Evolutionary conservation across 2,888 invertebrate genomes (phyloP).

Genomic region (Dynastes maya): DNA sequence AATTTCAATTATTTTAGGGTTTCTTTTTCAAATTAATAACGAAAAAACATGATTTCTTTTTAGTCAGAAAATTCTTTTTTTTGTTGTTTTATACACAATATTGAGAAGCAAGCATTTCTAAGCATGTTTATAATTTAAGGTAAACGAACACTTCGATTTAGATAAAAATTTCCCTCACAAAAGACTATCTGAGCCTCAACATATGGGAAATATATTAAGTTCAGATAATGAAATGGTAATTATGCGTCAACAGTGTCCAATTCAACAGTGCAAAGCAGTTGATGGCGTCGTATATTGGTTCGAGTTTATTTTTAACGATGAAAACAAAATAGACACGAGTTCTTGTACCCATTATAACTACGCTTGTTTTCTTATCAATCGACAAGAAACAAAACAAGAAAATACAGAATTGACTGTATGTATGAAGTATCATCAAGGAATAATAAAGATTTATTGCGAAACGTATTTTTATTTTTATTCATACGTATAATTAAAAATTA

Average conservation of each 20-base stretch:
- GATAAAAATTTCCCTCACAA: slow-evolving; percentile 70
- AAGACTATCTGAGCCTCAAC: slow-evolving; percentile 66
- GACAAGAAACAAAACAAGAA: slow-evolving; percentile 60
- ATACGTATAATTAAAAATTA: too few species aligned
- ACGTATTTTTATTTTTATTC: slow-evolving; percentile 11
- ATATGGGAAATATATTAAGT: slow-evolving; percentile 53
- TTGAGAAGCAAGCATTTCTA: background rate
- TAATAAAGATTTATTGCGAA: slow-evolving; percentile 57
- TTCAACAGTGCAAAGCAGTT: slow-evolving; percentile 68
- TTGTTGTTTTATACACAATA: too few species aligned
- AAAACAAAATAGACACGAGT: slow-evolving; percentile 69
- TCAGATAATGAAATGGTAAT: slow-evolving; percentile 22
- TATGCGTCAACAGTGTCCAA: slow-evolving; percentile 59
- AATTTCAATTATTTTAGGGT: too few species aligned
- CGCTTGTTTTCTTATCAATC: slow-evolving; percentile 70
- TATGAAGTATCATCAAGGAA: slow-evolving; percentile 56
- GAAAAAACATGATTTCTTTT: too few species aligned
- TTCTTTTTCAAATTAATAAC: too few species aligned
- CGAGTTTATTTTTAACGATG: slow-evolving; percentile 62
- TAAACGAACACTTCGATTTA: slow-evolving; percentile 73
- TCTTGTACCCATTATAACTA: slow-evolving; percentile 71
- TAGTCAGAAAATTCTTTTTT: too few species aligned
- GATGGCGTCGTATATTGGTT: slow-evolving; percentile 76
- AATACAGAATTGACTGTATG: slow-evolving; percentile 66
- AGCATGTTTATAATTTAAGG: slow-evolving; percentile 59